Conservation (phyloP, 1,140 invertebrate species). For the Halyomorpha halys region DNA sequence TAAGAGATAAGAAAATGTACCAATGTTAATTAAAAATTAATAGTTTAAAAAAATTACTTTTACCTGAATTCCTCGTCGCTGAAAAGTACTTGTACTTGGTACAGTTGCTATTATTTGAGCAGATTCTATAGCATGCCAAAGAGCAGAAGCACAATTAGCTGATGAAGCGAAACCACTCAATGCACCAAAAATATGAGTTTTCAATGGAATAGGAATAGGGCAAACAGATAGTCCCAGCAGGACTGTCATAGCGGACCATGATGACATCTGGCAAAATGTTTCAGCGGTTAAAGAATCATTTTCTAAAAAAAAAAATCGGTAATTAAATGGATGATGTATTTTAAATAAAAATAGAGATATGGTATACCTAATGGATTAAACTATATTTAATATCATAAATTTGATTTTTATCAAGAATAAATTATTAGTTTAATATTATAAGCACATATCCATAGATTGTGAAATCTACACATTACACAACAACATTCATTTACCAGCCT, state of each 20-base stretch:
- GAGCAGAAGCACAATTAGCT: slow-evolving; percentile 57
- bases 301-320: slow-evolving; percentile 30
- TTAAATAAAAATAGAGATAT: too few species aligned
- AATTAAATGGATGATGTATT: too few species aligned
- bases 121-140: slow-evolving; percentile 79
- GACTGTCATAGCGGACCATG: slow-evolving; percentile 68
- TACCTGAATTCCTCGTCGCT: slow-evolving; percentile 51
- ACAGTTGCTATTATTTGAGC: slow-evolving; percentile 70
- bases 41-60: background rate
- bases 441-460: too few species aligned
- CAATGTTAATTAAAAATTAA: too few species aligned
- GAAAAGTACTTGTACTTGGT: slow-evolving; percentile 49
- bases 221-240: slow-evolving; percentile 75
- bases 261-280: slow-evolving; percentile 72
- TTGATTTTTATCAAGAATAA: too few species aligned
- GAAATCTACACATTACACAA: too few species aligned
- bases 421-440: too few species aligned
- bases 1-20: too few species aligned
- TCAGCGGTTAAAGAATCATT: slow-evolving; percentile 67
- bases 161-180: slow-evolving; percentile 65
- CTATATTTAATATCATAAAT: too few species aligned
- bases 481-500: too few species aligned
- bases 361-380: too few species aligned
- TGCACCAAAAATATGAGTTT: slow-evolving; percentile 67
- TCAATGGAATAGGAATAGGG: slow-evolving; percentile 62